Base-by-base conservation (phyloP, 2,113 vertebrate species). In the Lagopus muta region DNA sequence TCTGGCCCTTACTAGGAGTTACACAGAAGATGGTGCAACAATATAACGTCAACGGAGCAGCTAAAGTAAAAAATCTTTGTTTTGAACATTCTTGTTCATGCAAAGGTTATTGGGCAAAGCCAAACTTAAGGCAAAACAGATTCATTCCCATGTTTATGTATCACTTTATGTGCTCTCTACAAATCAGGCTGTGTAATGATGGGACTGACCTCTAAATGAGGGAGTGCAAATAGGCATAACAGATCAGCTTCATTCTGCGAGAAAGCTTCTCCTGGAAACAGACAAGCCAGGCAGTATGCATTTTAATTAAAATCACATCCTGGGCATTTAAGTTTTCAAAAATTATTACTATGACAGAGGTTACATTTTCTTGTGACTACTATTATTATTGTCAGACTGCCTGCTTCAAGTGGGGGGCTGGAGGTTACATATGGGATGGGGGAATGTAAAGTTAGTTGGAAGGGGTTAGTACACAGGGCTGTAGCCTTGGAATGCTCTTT, bases 231-330 rank as follows among this genome's bases (percentile, higher is more conserved):
- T 36, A 87, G 86, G 82, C 83, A 50, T 58, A 74, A 82, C 11
- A 17, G 89, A 83, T 95, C 92, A 89, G 81, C 8, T 0, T 72
- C 61, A 45, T 90, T 76, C 81, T 93, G 72, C 6, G 84, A 95
- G 88, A 96, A 95, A 90, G 81, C 81, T 89, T 77, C 88, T 96
- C 52, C 62, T 92, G 91, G 85, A 86, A 91, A 91, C 94, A 97
- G 95, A 96, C 88, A 94, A 96, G 89, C 92, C 92, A 96, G 93
- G 80, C 97, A 97, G 95, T 78, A 91, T 92, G 95, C 95, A 83
- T 97, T 97, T 97, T 97, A 98, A 98, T 98, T 98, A 97, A 97
- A 98, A 98, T 98, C 98, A 98, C 97, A 97, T 97, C 97, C 96
- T 73, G 28, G 79, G 90, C 95, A 97, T 97, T 98, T 98, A 97